These are phyloP conservation scores for Typhlichthys subterraneus DNA, from an alignment of 2,797 vertebrate species.

Conservation along the genomic window DNA sequence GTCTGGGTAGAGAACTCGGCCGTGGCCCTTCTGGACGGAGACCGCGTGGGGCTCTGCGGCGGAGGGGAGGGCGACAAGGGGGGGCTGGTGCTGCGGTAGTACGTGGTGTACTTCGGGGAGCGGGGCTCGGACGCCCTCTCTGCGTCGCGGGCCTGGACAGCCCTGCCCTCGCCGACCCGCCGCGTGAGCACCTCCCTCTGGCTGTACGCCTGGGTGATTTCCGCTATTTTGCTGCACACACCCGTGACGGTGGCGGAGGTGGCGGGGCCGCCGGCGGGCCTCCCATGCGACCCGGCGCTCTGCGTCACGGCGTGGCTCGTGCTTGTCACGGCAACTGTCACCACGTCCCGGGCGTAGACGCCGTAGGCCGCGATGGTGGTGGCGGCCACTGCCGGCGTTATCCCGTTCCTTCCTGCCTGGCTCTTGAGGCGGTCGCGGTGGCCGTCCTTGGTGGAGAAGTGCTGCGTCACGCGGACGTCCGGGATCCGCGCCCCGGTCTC, in stretches of 20 bases:
- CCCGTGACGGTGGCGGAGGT: constrained; percentile 75
- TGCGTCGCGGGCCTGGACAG: constrained; percentile 71
- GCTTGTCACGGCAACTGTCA: constrained; percentile 75
- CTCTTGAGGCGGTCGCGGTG: constrained; percentile 83
- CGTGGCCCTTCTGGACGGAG: constrained; percentile 80
- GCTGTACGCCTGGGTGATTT: constrained; percentile 85
- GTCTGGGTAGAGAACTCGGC: constrained; percentile 94
- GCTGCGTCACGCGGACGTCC: constrained; percentile 93
- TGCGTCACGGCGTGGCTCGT: constrained; percentile 73
- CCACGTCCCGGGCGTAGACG: constrained; percentile 79
- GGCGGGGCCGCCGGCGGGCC: constrained; percentile 67
- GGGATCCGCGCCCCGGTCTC: constrained; percentile 84
- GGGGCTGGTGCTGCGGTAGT: constrained; percentile 88
- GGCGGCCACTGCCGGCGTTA: constrained; percentile 74
- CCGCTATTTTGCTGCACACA: constrained; percentile 83
- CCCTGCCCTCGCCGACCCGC: constrained; percentile 71
- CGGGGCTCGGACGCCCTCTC: constrained; percentile 72
- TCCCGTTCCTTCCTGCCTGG: constrained; percentile 81
- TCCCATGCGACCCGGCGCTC: constrained; percentile 68
- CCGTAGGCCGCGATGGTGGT: constrained; percentile 81
- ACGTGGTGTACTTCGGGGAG: constrained; percentile 82
- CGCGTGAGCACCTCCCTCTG: constrained; percentile 79
- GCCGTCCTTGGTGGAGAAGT: constrained; percentile 89
- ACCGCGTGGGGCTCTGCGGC: constrained; percentile 84
- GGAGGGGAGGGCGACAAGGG: constrained; percentile 90